phyloP scores from a whole-genome alignment of 2,113 vertebrate genomes.

The Rattus rattus region DNA sequence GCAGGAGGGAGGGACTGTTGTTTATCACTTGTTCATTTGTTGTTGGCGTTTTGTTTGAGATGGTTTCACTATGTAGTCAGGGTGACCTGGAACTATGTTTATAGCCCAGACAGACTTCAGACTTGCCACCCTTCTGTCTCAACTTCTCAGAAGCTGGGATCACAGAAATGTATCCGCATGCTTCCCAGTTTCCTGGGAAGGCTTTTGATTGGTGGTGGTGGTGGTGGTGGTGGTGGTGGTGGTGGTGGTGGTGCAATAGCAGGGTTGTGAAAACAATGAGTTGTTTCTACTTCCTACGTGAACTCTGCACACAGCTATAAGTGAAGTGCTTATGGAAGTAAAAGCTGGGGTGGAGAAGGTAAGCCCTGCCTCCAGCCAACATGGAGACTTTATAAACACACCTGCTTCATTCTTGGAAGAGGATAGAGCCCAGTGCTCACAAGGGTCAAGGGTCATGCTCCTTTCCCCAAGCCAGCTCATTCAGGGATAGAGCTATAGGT shows the following conservation, averaged over 20 bases:
- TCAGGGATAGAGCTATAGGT: constrained; percentile 1
- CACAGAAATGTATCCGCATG: background rate
- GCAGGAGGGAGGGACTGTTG: background rate
- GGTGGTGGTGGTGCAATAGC: background rate
- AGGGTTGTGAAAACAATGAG: background rate
- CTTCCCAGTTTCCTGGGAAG: background rate
- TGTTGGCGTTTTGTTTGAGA: background rate
- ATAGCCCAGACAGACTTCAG: background rate
- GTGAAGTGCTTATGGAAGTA: background rate
- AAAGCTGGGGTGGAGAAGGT: background rate
- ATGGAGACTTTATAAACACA: background rate
- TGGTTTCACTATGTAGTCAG: background rate
- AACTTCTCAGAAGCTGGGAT: background rate
- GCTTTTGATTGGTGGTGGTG: background rate
- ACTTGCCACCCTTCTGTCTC: background rate
- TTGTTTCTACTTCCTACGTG: background rate
- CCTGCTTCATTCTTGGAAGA: background rate
- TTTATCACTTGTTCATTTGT: background rate
- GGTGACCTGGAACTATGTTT: background rate
- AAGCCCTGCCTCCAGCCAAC: background rate
- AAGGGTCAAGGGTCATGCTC: background rate
- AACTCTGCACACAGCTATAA: background rate
- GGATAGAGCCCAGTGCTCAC: background rate
- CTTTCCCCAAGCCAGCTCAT: background rate
- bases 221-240: background rate